Conservation (phyloP, 2,888 invertebrate genomes). For the Agriotes lineatus region DNA sequence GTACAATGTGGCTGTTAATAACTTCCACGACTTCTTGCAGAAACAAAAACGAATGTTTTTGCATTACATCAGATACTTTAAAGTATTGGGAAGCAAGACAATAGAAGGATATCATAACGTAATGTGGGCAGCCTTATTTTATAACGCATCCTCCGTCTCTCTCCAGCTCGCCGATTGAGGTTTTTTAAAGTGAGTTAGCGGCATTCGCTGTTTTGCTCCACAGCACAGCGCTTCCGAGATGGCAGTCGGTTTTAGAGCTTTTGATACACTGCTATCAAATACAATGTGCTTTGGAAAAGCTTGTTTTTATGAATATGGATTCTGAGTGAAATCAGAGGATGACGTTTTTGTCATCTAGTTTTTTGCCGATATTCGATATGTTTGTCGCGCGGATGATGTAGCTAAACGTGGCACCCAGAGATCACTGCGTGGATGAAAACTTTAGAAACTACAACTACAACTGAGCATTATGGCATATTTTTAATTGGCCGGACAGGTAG, state of each 20-base stretch:
- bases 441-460: not conserved
- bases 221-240: slow-evolving; percentile 16
- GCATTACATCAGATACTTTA: not conserved
- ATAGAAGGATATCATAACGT: slow-evolving; percentile 12
- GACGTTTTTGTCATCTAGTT: slow-evolving; percentile 5
- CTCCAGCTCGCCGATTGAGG: not conserved
- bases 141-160: slow-evolving; percentile 11
- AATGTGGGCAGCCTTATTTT: slow-evolving; percentile 9
- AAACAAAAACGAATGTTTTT: not conserved
- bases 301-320: slow-evolving; percentile 31
- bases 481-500: no score
- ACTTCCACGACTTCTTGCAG: not conserved
- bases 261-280: slow-evolving; percentile 29
- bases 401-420: no score
- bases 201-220: slow-evolving; percentile 24
- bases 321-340: slow-evolving; percentile 14
- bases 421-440: no score
- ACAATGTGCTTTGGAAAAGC: slow-evolving; percentile 23
- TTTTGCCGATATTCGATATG: not conserved
- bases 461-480: no score
- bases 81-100: slow-evolving; percentile 13
- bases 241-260: slow-evolving; percentile 24
- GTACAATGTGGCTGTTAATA: not conserved
- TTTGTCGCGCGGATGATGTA: not conserved
- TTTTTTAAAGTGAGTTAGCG: slow-evolving; percentile 19